Percentiles rank a stretch among this genome's conserved stretches.
Conservation (phyloP, 1,140 invertebrate genomes). For the Lepidostoma basale region DNA sequence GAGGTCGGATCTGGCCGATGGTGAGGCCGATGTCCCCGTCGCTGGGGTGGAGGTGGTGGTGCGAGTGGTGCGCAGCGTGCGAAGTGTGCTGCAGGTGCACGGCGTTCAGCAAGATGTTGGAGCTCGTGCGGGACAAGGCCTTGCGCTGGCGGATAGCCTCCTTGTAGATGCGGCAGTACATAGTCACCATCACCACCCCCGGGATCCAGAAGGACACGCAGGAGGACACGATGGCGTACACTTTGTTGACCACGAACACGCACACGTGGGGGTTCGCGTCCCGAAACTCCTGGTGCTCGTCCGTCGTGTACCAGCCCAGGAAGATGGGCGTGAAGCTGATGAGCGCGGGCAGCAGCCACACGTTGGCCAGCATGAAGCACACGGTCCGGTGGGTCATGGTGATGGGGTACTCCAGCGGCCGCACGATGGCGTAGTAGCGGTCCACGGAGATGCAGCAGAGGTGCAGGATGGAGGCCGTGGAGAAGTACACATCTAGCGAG, state of each 20-base stretch:
- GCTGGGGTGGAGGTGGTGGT: constrained; percentile 70
- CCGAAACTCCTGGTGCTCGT: constrained; percentile 73
- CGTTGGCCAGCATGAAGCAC: constrained; percentile 79
- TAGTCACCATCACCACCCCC: constrained; percentile 89
- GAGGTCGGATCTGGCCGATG: constrained; percentile 49
- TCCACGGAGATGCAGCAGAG: constrained; percentile 95
- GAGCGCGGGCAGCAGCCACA: constrained; percentile 89
- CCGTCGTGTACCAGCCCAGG: constrained; percentile 88
- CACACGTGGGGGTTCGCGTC: constrained; percentile 77
- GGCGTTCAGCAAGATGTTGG: constrained; percentile 81
- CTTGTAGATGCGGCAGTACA: constrained; percentile 89
- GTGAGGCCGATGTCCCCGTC: constrained; percentile 61
- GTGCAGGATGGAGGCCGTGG: constrained; percentile 92
- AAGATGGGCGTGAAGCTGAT: constrained; percentile 97
- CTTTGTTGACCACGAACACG: constrained; percentile 85
- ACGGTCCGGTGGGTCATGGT: constrained; percentile 86
- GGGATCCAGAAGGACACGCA: constrained; percentile 96
- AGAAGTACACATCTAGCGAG: constrained; percentile 94
- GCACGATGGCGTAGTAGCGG: constrained; percentile 88
- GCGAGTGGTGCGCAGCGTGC: constrained; percentile 68
- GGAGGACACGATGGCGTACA: constrained; percentile 89
- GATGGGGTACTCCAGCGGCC: constrained; percentile 86
- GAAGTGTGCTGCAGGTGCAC: constrained; percentile 80
- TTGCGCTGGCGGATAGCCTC: constrained; percentile 89
- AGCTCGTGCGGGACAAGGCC: constrained; percentile 79